Base-by-base conservation (phyloP, 2,888 invertebrate species). In the Clunio marinus region DNA sequence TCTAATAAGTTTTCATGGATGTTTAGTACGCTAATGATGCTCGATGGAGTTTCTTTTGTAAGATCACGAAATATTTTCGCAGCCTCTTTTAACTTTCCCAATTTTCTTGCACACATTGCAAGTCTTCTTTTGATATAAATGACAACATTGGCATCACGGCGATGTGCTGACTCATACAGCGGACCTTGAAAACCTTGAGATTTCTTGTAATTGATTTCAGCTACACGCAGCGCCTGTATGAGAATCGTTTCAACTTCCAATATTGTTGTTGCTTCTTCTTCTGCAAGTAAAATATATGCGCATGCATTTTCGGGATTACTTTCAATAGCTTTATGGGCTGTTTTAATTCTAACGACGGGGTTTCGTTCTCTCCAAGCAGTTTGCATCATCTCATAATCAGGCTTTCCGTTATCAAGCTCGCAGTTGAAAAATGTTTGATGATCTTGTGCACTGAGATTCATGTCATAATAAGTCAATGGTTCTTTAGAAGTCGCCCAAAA, bases 381-480 rank as follows among this genome's bases (percentile, higher is more conserved):
- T 78, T 93, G 92, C 94, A 96, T 94, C 73, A 93, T 88, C 80
- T 95, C 93, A 78, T 92, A 93, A 76, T 95, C 94, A 2, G 89
- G 86, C 78, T 89, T 91, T 32, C 91, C 90, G 1, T 84, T 85
- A 78, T 96, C 94, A 59, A 87, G 88, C 77, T 95, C 94, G 78
- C 94, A 93, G 0, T 93, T 94, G 76, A 96, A 95, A 80, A 94
- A 93, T 2, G 93, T 94, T 78, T 97, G 97, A 80, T 99, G 98
- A 80, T 98, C 98, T 81, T 98, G 97, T 20, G 98, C 97, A 0
- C 96, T 96, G 55, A 98, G 82, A 80, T 98, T 99, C 97, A 98
- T 97, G 76, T 99, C 98, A 78, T 98, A 96, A 80, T 95, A 98
- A 0, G 98, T 98, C 51, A 98, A 83, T 0, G 98, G 96, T 73